phyloP scores from a whole-genome alignment of 2,888 invertebrate species.

The Pandemis corylana region DNA sequence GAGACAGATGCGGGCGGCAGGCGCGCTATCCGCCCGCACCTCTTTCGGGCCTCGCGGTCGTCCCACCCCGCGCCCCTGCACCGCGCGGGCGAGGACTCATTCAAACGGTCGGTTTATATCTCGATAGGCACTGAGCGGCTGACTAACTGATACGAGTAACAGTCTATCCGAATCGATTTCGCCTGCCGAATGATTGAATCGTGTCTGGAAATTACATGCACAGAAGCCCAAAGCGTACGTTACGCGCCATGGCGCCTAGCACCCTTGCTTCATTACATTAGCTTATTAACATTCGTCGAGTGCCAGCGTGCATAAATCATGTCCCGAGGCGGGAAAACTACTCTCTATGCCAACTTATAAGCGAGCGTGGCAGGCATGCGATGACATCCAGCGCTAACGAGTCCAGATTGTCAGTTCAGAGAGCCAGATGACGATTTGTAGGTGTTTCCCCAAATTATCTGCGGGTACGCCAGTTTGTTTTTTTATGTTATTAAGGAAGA shows the following conservation, averaged over 20 bases:
- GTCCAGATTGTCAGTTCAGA: conserved; percentile 59
- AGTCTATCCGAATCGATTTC: background rate
- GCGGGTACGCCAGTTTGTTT: conserved; percentile 16
- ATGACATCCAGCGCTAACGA: conserved; percentile 58
- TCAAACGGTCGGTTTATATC: too few relatives aligned
- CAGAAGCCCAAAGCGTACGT: conserved; percentile 44
- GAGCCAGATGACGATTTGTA: conserved; percentile 54
- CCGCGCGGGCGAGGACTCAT: too few relatives aligned
- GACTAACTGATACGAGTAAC: background rate
- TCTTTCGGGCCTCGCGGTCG: too few relatives aligned
- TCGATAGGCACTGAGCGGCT: too few relatives aligned
- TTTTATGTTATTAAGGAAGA: background rate
- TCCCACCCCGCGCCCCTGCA: too few relatives aligned
- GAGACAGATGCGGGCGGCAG: too few relatives aligned
- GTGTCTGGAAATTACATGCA: conserved; percentile 16
- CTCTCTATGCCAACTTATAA: conserved; percentile 66
- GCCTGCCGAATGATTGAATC: background rate
- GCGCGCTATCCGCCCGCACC: too few relatives aligned
- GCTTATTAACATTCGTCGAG: conserved; percentile 65
- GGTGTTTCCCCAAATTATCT: conserved; percentile 65
- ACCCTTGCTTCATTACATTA: conserved; percentile 43
- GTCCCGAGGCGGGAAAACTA: conserved; percentile 65
- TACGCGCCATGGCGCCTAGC: conserved; percentile 42
- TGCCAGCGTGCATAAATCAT: conserved; percentile 65
- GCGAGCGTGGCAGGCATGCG: conserved; percentile 61